These are phyloP conservation scores for Stegodyphus dumicola DNA, from an alignment of 1,140 invertebrate genomes.

Conservation along the genomic window DNA sequence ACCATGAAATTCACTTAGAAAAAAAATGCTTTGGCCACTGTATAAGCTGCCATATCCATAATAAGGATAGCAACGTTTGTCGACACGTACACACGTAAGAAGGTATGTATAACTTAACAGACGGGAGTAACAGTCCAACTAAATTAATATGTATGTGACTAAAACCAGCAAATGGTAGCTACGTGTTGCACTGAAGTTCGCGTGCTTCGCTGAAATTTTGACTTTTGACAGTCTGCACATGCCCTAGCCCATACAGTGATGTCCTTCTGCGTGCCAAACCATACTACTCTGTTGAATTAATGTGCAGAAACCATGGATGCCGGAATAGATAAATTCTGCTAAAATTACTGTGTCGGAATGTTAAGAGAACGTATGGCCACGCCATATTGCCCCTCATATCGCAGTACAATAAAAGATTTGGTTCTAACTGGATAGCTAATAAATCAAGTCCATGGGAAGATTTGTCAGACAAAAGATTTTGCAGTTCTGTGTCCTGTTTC, in stretches of 20 bases:
- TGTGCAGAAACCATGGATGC: not conserved
- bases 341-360: not conserved
- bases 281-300: not conserved
- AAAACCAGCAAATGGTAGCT: not conserved
- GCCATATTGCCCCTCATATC: not conserved
- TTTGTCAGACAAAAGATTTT: not conserved
- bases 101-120: not conserved
- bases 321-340: not conserved
- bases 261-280: not conserved
- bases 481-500: not conserved
- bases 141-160: not conserved
- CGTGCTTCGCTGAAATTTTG: not conserved
- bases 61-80: not conserved
- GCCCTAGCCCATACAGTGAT: not conserved
- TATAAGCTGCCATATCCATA: too few species aligned
- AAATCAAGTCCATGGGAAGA: not conserved
- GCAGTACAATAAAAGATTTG: not conserved
- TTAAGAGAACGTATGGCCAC: not conserved
- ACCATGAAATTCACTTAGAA: not conserved
- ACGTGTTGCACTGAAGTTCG: not conserved
- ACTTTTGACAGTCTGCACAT: not conserved
- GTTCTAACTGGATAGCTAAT: not conserved
- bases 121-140: not conserved
- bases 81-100: constrained; percentile 1
- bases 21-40: not conserved